Evolutionary conservation across 2,113 vertebrate genomes (phyloP), one percentile per base, ranked within the genome.

Genomic region (Pterocles orientalis): DNA sequence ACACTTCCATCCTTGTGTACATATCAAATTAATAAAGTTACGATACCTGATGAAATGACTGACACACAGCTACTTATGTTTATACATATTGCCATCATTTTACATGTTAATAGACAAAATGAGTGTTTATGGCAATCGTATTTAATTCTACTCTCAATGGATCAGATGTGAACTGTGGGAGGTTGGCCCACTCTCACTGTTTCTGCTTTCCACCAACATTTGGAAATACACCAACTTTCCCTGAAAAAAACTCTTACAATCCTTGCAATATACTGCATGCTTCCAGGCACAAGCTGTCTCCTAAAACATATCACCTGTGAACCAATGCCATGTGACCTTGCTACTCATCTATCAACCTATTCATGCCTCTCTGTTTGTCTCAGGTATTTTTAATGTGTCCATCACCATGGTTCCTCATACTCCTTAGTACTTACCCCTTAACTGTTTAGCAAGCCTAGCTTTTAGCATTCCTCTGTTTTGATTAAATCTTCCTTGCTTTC

Each of bases 151-250:
- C 41, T 86, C 69, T 71, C 56, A 66, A 6, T 31, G 82, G 86
- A 89, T 97, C 73, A 96, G 80, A 89, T 93, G 77, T 86, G 83
- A 94, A 91, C 70, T 90, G 86, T 95, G 34, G 88, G 86, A 96
- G 81, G 65, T 11, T 96, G 85, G 91, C 88, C 93, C 72, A 90
- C 45, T 94, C 75, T 72, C 0, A 0, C 14, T 81, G 51, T 71
- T 96, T 92, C 73, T 86, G 80, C 61, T 86, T 94, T 92, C 68
- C 69, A 92, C 60, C 79, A 86, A 10, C 26, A 31, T 90, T 84
- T 90, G 90, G 92, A 97, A 95, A 84, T 71, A 58, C 18, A 96
- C n/a, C 60, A 93, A 81, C n/a, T 82, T 93, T 83, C 34, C 34
- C 20, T 62, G n/a, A 53, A 84, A 84, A 92, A 69, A 71, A 10